Base-by-base conservation (phyloP, 2,888 invertebrate genomes). In the Melanophora roralis region DNA sequence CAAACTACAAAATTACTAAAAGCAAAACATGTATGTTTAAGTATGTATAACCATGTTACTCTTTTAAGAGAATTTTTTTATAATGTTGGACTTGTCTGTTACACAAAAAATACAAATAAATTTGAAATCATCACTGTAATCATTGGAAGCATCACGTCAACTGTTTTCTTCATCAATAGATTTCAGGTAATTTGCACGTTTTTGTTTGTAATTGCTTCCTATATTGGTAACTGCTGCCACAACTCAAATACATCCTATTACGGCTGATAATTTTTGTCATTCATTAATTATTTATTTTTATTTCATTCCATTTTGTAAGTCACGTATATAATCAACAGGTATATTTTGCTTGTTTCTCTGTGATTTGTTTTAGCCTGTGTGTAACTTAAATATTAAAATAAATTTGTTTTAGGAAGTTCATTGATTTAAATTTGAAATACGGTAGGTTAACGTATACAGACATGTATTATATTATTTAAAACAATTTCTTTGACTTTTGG, bases 311-410 rank as follows among this genome's bases (percentile, higher is more conserved):
- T 53, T 32, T 14, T 8, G 1, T 53, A 14, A 1, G 32, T 14
- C 53, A 53, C 53, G 53, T 53, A 53, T 32, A 5, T 32, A 53
- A 53, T 65, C 36, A 36, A 51, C 51, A 49, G 23, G 49, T 64
- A n/a, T 51, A 27, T 45, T 16, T 45, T 62, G n/a, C 23, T 38
- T n/a, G 19, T 23, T 49, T 65, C 14, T 49, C 21, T 40, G 6
- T 32, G 43, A 60, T 16, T 53, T 53, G n/a, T 53, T 34, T 14
- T 16, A 9, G 32, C 11, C 53, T 60, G 0, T 36, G 14, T 3
- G 23, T n/a, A n/a, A n/a, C n/a, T n/a, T n/a, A n/a, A 23, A 40
- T 23, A 23, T 27, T 27, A 6, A 14, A 9, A 27, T 27, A 57
- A 2, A 38, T n/a, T 38, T 57, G 12, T 21, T 38, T 19, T 19